Evolutionary conservation across 2,113 vertebrate genomes (phyloP), one percentile per base, ranked within the genome.

Genomic region (Chloropsis cyanopogon): DNA sequence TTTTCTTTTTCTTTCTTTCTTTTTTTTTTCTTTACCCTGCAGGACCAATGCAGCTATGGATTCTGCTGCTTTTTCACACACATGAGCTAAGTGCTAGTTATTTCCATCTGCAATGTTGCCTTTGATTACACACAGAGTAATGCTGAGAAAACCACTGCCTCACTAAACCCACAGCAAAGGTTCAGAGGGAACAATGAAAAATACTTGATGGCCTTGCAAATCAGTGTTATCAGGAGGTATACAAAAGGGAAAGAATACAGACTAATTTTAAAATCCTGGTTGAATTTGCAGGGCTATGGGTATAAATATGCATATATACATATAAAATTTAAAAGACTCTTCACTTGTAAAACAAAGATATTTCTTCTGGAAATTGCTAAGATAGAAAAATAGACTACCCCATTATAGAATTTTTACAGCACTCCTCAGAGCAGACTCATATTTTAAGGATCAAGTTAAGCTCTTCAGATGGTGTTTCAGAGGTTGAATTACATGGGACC

Each of bases 11-110:
- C 9, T 13, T 53, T n/a, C 31, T 13, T 25, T 13, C 15, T 18
- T 17, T 8, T 20, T 14, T 39, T 41, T 79, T 57, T 53, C 60
- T 60, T 65, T 14, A 21, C 13, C 13, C 61, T 71, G 20, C 19
- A 91, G 70, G 50, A 85, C 46, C 24, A 85, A 37, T 12, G 41
- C 66, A 80, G 53, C 61, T 29, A 79, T 24, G 69, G 78, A 76
- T 90, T 82, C 66, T 76, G 44, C 54, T 92, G 50, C 50, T 80
- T 95, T 73, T 94, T 90, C 85, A 93, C 82, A 92, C 61, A 57
- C 70, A 46, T 39, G 39, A 88, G 82, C 87, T 92, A 92, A 93
- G 82, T 82, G 63, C 44, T 72, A 80, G 81, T n/a, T 85, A 90
- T 72, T 87, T 97, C 75, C 78, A 94, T 70, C 79, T 82, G 79